Conservation (phyloP, 2,888 invertebrate genomes). For the Cartodere bifasciata region DNA sequence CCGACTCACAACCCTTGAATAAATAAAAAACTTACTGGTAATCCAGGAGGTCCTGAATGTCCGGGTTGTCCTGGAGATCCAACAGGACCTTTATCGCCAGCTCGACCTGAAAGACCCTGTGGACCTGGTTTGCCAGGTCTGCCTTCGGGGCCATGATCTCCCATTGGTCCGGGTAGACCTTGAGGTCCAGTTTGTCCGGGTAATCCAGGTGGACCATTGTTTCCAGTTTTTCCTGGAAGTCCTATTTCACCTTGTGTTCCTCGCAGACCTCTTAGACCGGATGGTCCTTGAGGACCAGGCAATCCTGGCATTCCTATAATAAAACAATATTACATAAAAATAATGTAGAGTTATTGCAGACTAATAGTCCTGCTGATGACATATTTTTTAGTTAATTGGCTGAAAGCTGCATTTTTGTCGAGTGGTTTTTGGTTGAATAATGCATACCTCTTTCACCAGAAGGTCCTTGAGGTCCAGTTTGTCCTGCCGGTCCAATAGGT, state of each 20-base stretch:
- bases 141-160: constrained; percentile 48
- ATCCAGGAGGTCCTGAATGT: constrained; percentile 51
- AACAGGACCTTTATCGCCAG: constrained; percentile 64
- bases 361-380: too few relatives aligned
- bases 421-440: too few relatives aligned
- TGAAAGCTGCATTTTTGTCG: too few relatives aligned
- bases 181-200: constrained; percentile 51
- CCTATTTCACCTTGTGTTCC: constrained; percentile 63
- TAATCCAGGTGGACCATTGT: constrained; percentile 59
- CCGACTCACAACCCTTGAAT: too few relatives aligned
- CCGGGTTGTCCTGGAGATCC: constrained; percentile 54
- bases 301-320: constrained; percentile 41
- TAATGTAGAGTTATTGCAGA: too few relatives aligned
- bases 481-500: constrained; percentile 54
- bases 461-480: constrained; percentile 55
- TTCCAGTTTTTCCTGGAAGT: constrained; percentile 55
- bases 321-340: constrained; percentile 4
- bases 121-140: constrained; percentile 56
- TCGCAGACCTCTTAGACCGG: constrained; percentile 51
- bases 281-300: constrained; percentile 48
- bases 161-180: constrained; percentile 50
- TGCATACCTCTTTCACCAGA: constrained; percentile 53
- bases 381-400: too few relatives aligned
- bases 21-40: constrained; percentile 42
- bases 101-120: constrained; percentile 57